Percentiles rank a stretch among this genome's conserved stretches.
Conservation (phyloP, 2,113 vertebrate genomes). For the Macquaria ambigua region DNA sequence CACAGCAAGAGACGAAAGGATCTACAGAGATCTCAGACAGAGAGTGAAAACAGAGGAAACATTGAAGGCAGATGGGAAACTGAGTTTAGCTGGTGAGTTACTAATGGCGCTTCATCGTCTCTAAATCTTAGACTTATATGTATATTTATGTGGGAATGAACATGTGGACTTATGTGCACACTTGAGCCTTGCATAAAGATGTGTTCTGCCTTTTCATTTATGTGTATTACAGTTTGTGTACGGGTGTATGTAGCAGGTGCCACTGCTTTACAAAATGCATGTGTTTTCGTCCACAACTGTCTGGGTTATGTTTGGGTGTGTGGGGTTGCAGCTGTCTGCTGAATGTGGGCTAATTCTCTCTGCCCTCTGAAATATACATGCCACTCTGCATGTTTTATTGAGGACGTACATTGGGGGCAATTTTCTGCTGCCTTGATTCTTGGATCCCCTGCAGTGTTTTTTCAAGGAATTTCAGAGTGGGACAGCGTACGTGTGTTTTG, state of each 20-base stretch:
- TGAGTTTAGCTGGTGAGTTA: constrained; percentile 79
- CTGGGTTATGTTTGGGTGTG: constrained; percentile 71
- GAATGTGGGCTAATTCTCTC: constrained; percentile 76
- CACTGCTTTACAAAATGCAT: constrained; percentile 24
- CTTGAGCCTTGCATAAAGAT: neutral
- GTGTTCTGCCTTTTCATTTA: neutral
- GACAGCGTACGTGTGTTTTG: constrained; percentile 30
- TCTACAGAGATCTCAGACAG: constrained; percentile 46
- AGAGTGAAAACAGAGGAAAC: constrained; percentile 44
- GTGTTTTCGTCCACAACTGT: constrained; percentile 42
- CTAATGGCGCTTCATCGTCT: constrained; percentile 27
- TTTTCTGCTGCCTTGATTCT: constrained; percentile 69
- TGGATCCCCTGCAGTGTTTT: constrained; percentile 51
- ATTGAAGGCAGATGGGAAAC: constrained; percentile 79
- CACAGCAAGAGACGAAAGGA: constrained; percentile 25
- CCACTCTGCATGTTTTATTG: constrained; percentile 78
- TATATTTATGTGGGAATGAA: constrained; percentile 5
- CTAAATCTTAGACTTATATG: constrained; percentile 4
- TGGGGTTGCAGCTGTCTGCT: constrained; percentile 63
- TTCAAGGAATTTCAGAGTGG: constrained; percentile 30
- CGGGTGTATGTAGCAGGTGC: constrained; percentile 40
- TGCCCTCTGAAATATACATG: constrained; percentile 80
- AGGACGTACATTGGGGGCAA: constrained; percentile 62
- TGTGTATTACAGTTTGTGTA: constrained; percentile 32
- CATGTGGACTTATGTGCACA: neutral